Conservation (phyloP, 2,113 vertebrate species). For the Tyrannus savana region DNA sequence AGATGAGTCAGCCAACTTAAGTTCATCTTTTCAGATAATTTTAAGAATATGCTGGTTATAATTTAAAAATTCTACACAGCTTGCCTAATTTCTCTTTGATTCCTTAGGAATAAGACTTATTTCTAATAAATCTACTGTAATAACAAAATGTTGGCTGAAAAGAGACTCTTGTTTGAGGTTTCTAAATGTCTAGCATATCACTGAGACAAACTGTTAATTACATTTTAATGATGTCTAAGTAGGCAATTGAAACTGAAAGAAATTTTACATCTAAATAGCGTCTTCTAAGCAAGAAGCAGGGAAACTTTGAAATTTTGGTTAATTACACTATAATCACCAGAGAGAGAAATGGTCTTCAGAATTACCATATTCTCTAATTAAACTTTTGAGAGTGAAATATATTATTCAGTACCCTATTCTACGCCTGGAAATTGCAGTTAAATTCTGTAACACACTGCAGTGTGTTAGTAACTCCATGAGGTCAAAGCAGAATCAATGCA, state of each 20-base stretch:
- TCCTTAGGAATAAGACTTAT: constrained; percentile 1
- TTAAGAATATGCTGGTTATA: not conserved
- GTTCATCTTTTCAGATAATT: not conserved
- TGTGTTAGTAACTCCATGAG: not conserved
- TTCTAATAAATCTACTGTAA: constrained; percentile 21
- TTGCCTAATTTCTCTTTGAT: constrained; percentile 44
- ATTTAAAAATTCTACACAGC: constrained; percentile 26
- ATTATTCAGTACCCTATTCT: not conserved
- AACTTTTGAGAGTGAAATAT: not conserved
- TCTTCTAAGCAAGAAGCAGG: not conserved
- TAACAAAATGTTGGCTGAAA: constrained; percentile 4
- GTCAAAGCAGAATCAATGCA: not conserved
- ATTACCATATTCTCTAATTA: not conserved
- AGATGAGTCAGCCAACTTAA: not conserved
- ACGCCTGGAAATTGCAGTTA: not conserved
- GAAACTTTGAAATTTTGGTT: not conserved
- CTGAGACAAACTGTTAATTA: constrained; percentile 39
- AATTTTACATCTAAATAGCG: constrained; percentile 39
- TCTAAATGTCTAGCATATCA: not conserved
- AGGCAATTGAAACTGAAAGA: constrained; percentile 21
- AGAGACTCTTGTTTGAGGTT: not conserved
- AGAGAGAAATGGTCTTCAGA: not conserved
- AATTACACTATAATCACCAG: not conserved
- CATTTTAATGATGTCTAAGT: constrained; percentile 57
- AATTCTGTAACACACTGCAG: not conserved